A percentile compares a stretch with the other conserved stretches of the same genome.
These are phyloP conservation scores for Dolichopus griseipennis DNA, from an alignment of 2,888 invertebrate species.

Conservation along the genomic window DNA sequence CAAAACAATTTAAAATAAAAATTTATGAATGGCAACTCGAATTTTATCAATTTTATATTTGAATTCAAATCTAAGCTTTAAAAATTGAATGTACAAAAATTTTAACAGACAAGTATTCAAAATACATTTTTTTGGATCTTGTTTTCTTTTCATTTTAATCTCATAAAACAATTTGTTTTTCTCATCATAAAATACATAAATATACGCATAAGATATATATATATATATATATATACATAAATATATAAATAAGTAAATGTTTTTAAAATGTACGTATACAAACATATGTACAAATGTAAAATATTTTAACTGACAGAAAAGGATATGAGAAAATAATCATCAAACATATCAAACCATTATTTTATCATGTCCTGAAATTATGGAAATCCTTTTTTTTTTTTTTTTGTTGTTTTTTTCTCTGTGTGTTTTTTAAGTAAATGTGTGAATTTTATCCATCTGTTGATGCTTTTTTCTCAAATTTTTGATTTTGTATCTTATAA, in stretches of 20 bases:
- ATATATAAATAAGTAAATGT: too few species aligned
- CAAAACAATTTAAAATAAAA: too few species aligned
- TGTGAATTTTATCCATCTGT: conserved; percentile 6
- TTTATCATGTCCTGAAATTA: not conserved
- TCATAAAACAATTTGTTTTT: not conserved
- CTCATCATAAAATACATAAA: not conserved
- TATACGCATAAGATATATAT: not conserved
- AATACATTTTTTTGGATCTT: not conserved
- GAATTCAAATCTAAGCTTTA: too few species aligned
- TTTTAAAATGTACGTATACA: too few species aligned
- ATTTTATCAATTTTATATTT: too few species aligned
- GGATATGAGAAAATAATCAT: not conserved
- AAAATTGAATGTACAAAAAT: too few species aligned
- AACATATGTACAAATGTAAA: too few species aligned
- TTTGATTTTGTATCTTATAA: not conserved
- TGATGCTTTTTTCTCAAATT: not conserved
- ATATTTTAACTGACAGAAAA: not conserved
- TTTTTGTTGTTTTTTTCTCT: not conserved
- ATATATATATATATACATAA: too few species aligned
- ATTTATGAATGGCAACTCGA: too few species aligned
- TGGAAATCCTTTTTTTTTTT: not conserved
- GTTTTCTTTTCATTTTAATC: not conserved
- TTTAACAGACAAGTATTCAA: not conserved
- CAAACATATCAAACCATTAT: conserved; percentile 5
- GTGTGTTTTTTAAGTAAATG: not conserved